Evolutionary conservation across 2,888 invertebrate species (phyloP), one percentile per base, ranked within the genome.

Genomic region (Aquatica leii): DNA sequence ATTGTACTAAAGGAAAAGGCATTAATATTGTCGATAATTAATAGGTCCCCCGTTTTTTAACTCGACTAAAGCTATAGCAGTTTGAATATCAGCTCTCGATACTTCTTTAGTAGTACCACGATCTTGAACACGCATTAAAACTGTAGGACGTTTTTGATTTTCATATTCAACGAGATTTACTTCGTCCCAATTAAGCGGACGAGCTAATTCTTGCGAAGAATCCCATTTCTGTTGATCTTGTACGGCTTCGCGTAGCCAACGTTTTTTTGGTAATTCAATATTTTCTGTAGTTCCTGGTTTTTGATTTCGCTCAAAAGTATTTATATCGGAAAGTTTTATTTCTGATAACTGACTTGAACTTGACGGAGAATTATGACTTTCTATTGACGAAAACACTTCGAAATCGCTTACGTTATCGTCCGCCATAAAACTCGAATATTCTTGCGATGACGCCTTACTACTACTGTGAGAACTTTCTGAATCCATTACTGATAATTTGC

Each of bases 41-140:
- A 66, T 59, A 15, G 67, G 69, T 14, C 63, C 59, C 9, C 69
- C 65, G 69, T 80, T 84, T 35, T 86, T 85, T 43, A 88, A 75
- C 75, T 87, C 85, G 77, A 88, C 87, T 15, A 88, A 78, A 37
- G 87, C 87, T 74, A 88, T 82, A 37, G 87, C 87, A 17, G 87
- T 86, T 67, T 87, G 81, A 83, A 86, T 86, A 71, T 87, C 76
- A 75, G 81, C 78, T 63, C 74, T 76, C 0, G 79, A 77, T 56
- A 80, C 77, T 59, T 78, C 76, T 60, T 72, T 74, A 21, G 69
- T 67, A 2, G 74, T 66, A 3, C 71, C 69, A 12, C 64, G 62
- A 46, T 65, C 65, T 65, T 78, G 78, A 5, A 78, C 74, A 46
- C 84, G 79, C 75, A 86, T 85, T 15, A 86, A 71, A 20, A 86